These are phyloP conservation scores for Plecturocebus donacophilus DNA, from an alignment of 2,113 vertebrate species.

Conservation along the genomic window DNA sequence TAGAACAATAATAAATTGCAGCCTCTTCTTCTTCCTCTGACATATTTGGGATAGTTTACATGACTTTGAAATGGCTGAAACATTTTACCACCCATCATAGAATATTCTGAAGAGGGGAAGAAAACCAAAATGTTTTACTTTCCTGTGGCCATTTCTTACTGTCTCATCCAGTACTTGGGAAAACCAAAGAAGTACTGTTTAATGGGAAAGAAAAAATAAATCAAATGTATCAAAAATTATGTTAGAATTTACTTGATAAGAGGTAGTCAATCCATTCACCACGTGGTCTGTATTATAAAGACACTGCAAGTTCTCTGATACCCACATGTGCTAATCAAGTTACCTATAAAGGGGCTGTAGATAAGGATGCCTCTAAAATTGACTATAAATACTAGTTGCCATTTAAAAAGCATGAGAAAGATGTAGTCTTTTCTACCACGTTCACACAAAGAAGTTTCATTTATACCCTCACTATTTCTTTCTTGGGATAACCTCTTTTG, in stretches of 20 bases:
- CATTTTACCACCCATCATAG: constrained; percentile 84
- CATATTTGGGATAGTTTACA: constrained; percentile 88
- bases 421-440: neutral
- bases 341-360: constrained; percentile 19
- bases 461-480: constrained; percentile 42
- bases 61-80: constrained; percentile 87
- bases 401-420: constrained; percentile 22
- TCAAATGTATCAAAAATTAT: constrained; percentile 39
- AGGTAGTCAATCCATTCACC: neutral
- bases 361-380: constrained; percentile 12
- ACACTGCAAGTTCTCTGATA: constrained; percentile 51
- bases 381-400: neutral
- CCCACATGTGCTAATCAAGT: constrained; percentile 40
- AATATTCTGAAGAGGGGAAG: constrained; percentile 79
- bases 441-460: neutral
- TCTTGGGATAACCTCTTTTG: constrained; percentile 32
- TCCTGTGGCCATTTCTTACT: constrained; percentile 31
- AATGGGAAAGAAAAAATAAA: constrained; percentile 12
- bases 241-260: constrained; percentile 21
- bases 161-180: neutral
- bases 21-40: constrained; percentile 74
- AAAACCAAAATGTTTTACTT: constrained; percentile 31
- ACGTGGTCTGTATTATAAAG: neutral
- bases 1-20: constrained; percentile 70
- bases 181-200: constrained; percentile 8